These are phyloP conservation scores for Drosophila aldrichi DNA, from an alignment of 2,888 invertebrate genomes.

Conservation along the genomic window DNA sequence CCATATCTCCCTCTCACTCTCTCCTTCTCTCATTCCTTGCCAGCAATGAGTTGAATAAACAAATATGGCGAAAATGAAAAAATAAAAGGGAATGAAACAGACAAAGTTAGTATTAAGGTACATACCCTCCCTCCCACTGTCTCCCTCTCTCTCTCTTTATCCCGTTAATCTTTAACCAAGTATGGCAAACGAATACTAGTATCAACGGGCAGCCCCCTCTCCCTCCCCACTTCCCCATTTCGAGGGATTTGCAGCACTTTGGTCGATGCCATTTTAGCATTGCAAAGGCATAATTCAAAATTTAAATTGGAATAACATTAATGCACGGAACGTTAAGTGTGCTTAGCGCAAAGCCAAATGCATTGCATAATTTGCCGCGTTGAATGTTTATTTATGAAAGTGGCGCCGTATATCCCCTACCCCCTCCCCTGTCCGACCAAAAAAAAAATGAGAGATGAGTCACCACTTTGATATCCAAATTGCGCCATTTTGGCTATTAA, in stretches of 20 bases:
- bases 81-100: not conserved
- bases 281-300: slow-evolving; percentile 68
- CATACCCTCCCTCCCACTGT: too few relatives aligned
- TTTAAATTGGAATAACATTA: slow-evolving; percentile 74
- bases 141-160: not conserved
- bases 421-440: slow-evolving; percentile 2
- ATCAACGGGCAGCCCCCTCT: not conserved
- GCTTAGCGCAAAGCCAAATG: slow-evolving; percentile 64
- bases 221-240: not conserved
- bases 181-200: not conserved
- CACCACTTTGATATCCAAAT: slow-evolving; percentile 42
- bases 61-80: not conserved
- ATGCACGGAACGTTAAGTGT: slow-evolving; percentile 42
- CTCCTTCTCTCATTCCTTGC: not conserved
- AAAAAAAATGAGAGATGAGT: slow-evolving; percentile 26
- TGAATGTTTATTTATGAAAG: slow-evolving; percentile 78
- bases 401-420: slow-evolving; percentile 43
- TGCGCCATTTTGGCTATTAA: slow-evolving; percentile 50
- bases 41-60: not conserved
- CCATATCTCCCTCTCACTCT: too few relatives aligned
- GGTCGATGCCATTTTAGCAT: slow-evolving; percentile 47
- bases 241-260: slow-evolving; percentile 6
- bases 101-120: not conserved
- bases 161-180: slow-evolving; percentile 2
- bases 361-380: slow-evolving; percentile 68